These are phyloP conservation scores for Pteria penguin DNA, from an alignment of 2,888 invertebrate genomes.

Conservation along the genomic window DNA sequence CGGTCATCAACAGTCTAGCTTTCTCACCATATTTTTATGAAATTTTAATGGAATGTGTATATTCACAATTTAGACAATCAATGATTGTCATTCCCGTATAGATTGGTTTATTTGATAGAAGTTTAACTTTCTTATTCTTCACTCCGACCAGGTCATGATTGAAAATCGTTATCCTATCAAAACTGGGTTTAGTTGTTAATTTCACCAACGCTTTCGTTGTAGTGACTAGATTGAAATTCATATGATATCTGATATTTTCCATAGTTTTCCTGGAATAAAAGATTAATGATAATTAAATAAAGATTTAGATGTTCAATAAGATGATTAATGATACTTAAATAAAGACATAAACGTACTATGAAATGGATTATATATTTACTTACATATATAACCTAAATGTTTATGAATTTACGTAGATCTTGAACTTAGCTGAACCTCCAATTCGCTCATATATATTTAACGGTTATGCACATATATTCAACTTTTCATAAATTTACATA, in stretches of 20 bases:
- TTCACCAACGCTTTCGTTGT: conserved; percentile 2
- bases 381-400: no score
- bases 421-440: no score
- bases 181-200: not conserved
- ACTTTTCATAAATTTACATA: no score
- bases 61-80: conserved; percentile 1
- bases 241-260: conserved; percentile 11
- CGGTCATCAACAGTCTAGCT: no score
- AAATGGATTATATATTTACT: no score
- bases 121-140: conserved; percentile 13
- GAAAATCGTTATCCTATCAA: conserved; percentile 9
- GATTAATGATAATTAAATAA: not conserved
- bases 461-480: no score
- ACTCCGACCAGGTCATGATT: conserved; percentile 6
- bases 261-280: conserved; percentile 6
- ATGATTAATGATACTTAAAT: no score
- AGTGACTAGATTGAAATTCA: not conserved
- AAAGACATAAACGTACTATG: no score
- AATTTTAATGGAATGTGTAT: conserved; percentile 17
- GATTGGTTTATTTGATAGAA: conserved; percentile 9
- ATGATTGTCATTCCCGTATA: conserved; percentile 1
- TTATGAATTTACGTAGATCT: no score
- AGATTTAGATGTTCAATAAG: no score
- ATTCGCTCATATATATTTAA: no score
- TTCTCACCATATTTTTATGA: conserved; percentile 9